Percentiles rank a stretch among this genome's conserved stretches.
phyloP scores from a whole-genome alignment of 2,888 invertebrate genomes.

The Hololepta plana region DNA sequence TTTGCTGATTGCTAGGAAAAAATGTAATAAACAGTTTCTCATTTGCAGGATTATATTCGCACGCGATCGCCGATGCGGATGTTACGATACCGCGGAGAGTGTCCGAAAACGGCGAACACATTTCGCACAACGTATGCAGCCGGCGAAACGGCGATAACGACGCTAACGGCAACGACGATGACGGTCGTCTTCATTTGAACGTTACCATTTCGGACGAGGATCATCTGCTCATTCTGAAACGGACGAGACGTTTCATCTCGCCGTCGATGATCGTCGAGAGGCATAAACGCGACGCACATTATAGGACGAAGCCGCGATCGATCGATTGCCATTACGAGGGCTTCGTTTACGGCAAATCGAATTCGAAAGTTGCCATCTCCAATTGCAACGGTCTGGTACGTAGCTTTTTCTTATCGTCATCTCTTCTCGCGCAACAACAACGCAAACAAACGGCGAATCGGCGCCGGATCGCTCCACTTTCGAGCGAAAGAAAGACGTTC shows the following conservation, averaged over 20 bases:
- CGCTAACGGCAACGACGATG: no score
- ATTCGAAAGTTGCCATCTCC: slow-evolving; percentile 58
- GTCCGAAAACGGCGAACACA: slow-evolving; percentile 33
- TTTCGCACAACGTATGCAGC: slow-evolving; percentile 32
- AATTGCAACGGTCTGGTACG: slow-evolving; percentile 70
- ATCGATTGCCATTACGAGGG: slow-evolving; percentile 66
- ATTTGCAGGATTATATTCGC: slow-evolving; percentile 29
- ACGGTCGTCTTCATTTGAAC: slow-evolving; percentile 34
- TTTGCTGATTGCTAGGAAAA: no score
- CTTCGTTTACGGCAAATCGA: slow-evolving; percentile 45
- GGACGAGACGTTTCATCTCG: slow-evolving; percentile 46
- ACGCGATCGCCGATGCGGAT: slow-evolving; percentile 33
- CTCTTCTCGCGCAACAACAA: no score
- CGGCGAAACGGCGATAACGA: no score
- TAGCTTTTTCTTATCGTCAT: no score
- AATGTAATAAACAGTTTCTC: slow-evolving; percentile 6
- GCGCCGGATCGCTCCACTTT: no score
- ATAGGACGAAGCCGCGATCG: slow-evolving; percentile 33
- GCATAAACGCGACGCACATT: slow-evolving; percentile 34
- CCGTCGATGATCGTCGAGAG: slow-evolving; percentile 57
- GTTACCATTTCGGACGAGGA: slow-evolving; percentile 24
- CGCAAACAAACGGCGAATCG: no score
- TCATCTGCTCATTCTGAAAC: slow-evolving; percentile 27
- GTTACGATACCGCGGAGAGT: slow-evolving; percentile 44
- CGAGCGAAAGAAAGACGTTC: no score